Evolutionary conservation across 2,113 vertebrate genomes (phyloP).

Genomic region (Bagarius yarrelli): DNA sequence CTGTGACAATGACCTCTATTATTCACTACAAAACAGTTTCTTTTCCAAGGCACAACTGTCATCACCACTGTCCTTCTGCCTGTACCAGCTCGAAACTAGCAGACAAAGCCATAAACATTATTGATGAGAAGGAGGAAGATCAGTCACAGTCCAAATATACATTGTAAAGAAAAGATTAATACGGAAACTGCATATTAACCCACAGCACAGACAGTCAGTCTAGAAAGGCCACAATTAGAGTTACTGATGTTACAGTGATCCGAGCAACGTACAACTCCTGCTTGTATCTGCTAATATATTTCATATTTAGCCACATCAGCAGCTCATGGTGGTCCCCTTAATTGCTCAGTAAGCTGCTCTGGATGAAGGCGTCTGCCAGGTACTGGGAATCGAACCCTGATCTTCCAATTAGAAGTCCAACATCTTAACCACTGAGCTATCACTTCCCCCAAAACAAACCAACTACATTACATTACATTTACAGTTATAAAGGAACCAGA

Average conservation of each 20-base stretch:
- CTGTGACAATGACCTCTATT: constrained; percentile 44
- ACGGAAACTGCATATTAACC: constrained; percentile 36
- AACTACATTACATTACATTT: not conserved
- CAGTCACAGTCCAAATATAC: constrained; percentile 30
- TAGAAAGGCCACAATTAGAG: not conserved
- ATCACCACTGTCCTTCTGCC: constrained; percentile 35
- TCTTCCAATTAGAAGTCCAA: too few species aligned
- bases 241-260: too few species aligned
- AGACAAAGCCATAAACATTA: constrained; percentile 40
- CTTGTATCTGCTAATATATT: too few species aligned
- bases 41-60: constrained; percentile 32
- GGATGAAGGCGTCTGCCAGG: too few species aligned
- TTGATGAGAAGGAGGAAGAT: constrained; percentile 36
- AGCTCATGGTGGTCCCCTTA: too few species aligned
- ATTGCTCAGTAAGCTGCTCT: too few species aligned
- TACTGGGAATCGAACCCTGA: too few species aligned
- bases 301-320: too few species aligned
- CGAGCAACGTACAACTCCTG: too few species aligned
- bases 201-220: not conserved
- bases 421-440: too few species aligned
- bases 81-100: constrained; percentile 34
- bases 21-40: constrained; percentile 36
- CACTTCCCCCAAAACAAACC: too few species aligned
- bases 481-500: too few species aligned
- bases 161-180: constrained; percentile 17